These are phyloP conservation scores for Mus minutoides DNA, from an alignment of 2,797 vertebrate genomes.

Conservation along the genomic window DNA sequence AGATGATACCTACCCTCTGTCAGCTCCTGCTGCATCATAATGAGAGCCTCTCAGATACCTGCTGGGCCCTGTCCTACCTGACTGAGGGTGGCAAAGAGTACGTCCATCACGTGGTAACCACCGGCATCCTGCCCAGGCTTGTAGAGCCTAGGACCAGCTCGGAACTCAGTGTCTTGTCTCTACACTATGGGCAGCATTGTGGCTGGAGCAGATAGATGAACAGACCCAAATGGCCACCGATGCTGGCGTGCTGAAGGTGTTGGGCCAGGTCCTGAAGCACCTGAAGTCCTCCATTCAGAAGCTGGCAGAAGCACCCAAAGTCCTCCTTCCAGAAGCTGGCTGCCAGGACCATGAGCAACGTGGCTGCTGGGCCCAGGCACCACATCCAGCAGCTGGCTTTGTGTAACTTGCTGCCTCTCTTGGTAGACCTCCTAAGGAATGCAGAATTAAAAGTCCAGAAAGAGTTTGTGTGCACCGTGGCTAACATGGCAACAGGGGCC, in stretches of 20 bases:
- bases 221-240: constrained; percentile 94
- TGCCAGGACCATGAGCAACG: constrained; percentile 93
- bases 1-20: no score
- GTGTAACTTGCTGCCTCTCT: constrained; percentile 88
- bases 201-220: constrained; percentile 92
- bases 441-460: constrained; percentile 80
- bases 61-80: constrained; percentile 96
- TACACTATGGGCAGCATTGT: constrained; percentile 94
- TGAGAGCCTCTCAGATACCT: constrained; percentile 89
- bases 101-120: constrained; percentile 92
- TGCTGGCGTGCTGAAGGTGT: constrained; percentile 87
- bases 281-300: constrained; percentile 91
- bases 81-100: constrained; percentile 92
- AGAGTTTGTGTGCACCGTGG: no score
- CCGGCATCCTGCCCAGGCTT: constrained; percentile 90
- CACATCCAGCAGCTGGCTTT: constrained; percentile 95
- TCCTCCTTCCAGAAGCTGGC: constrained; percentile 93
- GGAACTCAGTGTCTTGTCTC: constrained; percentile 90
- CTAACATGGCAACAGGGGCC: no score
- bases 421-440: constrained; percentile 90
- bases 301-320: constrained; percentile 91
- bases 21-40: no score
- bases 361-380: constrained; percentile 92
- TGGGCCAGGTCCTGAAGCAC: constrained; percentile 91
- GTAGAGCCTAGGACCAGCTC: constrained; percentile 90